Conservation (phyloP, 2,113 vertebrate genomes). For the Globicephala melas region DNA sequence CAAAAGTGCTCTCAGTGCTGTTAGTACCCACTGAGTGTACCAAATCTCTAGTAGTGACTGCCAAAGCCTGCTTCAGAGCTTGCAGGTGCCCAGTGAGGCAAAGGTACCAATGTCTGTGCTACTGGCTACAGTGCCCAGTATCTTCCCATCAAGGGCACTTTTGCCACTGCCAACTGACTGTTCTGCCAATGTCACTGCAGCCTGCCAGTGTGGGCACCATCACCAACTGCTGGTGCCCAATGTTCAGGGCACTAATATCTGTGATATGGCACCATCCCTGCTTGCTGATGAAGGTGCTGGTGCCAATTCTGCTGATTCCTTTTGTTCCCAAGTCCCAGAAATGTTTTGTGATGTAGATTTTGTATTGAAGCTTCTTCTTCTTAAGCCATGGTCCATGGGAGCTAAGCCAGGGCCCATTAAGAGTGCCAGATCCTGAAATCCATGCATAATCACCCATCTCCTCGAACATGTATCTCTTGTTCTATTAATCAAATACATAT, state of each 20-base stretch:
- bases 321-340: slow-evolving; percentile 23
- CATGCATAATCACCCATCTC: neutral
- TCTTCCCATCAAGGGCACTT: slow-evolving; percentile 29
- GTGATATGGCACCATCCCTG: slow-evolving; percentile 33
- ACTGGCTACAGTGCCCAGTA: neutral
- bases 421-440: neutral
- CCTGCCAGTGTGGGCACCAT: neutral
- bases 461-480: neutral
- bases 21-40: neutral
- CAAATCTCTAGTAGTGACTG: neutral
- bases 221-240: slow-evolving; percentile 11
- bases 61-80: neutral
- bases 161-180: slow-evolving; percentile 40
- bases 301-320: slow-evolving; percentile 36
- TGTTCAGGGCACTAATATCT: slow-evolving; percentile 30
- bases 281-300: neutral
- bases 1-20: neutral
- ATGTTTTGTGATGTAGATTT: neutral
- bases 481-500: neutral
- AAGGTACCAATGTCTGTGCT: neutral
- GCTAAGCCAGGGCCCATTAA: neutral
- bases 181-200: slow-evolving; percentile 55
- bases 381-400: neutral
- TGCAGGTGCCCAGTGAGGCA: neutral
- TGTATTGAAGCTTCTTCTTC: neutral